These are phyloP conservation scores for Seira sanloemensis DNA, from an alignment of 2,888 invertebrate genomes.

Conservation along the genomic window DNA sequence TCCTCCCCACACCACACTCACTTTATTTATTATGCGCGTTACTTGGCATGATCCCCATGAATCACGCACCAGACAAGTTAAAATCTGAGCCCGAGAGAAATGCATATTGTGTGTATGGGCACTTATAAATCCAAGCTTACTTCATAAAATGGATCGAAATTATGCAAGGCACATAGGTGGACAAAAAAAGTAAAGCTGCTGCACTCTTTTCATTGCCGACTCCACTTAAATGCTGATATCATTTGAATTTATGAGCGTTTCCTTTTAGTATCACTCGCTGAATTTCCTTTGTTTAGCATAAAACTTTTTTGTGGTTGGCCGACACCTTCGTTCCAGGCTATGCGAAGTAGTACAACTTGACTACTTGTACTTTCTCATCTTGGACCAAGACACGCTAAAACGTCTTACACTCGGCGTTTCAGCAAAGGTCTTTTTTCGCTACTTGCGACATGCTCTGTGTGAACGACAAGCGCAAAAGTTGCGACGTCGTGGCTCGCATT, in stretches of 20 bases:
- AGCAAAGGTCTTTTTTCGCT: too few species aligned
- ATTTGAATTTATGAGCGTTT: constrained; percentile 54
- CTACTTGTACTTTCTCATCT: too few species aligned
- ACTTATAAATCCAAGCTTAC: constrained; percentile 1
- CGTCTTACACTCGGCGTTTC: too few species aligned
- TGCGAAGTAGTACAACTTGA: too few species aligned
- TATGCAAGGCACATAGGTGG: too few species aligned
- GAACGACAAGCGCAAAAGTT: neutral
- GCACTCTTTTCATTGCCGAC: neutral
- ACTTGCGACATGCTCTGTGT: too few species aligned
- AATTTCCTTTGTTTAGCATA: constrained; percentile 12
- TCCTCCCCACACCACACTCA: neutral
- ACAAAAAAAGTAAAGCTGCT: constrained; percentile 4
- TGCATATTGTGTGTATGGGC: too few species aligned
- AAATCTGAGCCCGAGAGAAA: neutral
- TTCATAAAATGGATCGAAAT: neutral
- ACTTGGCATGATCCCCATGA: constrained; percentile 41
- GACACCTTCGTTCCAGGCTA: too few species aligned
- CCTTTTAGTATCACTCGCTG: constrained; percentile 44
- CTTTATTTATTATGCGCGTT: neutral
- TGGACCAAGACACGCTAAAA: too few species aligned
- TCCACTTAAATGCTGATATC: constrained; percentile 42
- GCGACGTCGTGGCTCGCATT: constrained; percentile 16
- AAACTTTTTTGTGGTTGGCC: constrained; percentile 14
- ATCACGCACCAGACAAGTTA: constrained; percentile 49